Evolutionary conservation across 1,140 invertebrate genomes (phyloP).

Genomic region (Leptopilina clavipes): DNA sequence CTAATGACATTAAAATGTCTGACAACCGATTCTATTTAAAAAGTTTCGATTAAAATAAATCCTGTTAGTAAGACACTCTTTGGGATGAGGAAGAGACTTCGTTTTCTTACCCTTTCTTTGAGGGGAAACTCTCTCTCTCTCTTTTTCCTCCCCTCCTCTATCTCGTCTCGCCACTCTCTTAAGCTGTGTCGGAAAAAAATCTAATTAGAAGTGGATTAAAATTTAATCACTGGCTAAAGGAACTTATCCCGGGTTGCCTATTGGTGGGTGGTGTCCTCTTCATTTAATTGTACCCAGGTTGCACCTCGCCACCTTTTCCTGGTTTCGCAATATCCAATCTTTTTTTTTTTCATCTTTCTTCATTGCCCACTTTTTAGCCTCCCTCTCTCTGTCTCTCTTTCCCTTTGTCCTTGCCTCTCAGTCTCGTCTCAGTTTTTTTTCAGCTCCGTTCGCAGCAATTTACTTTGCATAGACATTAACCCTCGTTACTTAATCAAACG

Average conservation of each 20-base stretch:
- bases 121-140: conserved; percentile 1
- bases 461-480: conserved; percentile 61
- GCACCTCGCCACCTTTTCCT: conserved; percentile 38
- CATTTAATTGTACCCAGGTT: conserved; percentile 62
- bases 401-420: not conserved
- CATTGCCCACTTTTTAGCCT: conserved; percentile 9
- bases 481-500: conserved; percentile 57
- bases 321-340: conserved; percentile 6
- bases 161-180: conserved; percentile 44
- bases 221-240: conserved; percentile 68
- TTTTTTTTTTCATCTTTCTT: conserved; percentile 29
- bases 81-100: not conserved
- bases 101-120: conserved; percentile 38
- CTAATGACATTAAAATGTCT: conserved; percentile 65
- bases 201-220: conserved; percentile 71
- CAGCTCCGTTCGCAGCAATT: conserved; percentile 50
- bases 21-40: conserved; percentile 66
- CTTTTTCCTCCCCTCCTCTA: not conserved
- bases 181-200: conserved; percentile 61
- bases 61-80: conserved; percentile 55
- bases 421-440: conserved; percentile 43
- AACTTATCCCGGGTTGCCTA: conserved; percentile 60
- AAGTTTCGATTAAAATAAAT: conserved; percentile 69
- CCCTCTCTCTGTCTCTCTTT: not conserved
- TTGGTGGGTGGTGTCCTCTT: conserved; percentile 63